phyloP scores from a whole-genome alignment of 2,888 invertebrate genomes.

The Tanaodytes sp. region DNA sequence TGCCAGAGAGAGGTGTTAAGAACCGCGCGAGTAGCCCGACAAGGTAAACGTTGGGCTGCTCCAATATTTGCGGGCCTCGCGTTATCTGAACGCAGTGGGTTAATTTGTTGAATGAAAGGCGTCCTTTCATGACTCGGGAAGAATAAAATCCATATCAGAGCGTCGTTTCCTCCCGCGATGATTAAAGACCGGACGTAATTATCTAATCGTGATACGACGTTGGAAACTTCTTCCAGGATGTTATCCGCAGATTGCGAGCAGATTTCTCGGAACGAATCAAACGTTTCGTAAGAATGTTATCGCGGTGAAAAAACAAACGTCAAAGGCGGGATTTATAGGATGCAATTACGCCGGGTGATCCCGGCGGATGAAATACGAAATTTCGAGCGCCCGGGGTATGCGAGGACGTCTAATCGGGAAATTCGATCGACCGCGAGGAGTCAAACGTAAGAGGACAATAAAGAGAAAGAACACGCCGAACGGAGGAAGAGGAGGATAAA shows the following conservation, averaged over 20 bases:
- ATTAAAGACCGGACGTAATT: conserved; percentile 52
- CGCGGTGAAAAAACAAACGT: conserved; percentile 24
- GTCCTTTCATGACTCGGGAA: conserved; percentile 48
- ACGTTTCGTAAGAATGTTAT: conserved; percentile 24
- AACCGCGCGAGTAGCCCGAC: conserved; percentile 36
- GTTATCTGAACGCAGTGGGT: conserved; percentile 49
- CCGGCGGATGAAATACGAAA: conserved; percentile 39
- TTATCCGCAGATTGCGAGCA: conserved; percentile 36
- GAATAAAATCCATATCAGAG: conserved; percentile 47
- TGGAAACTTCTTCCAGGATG: conserved; percentile 43
- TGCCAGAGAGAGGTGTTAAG: conserved; percentile 18
- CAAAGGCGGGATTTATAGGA: conserved; percentile 25
- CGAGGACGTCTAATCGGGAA: conserved; percentile 47
- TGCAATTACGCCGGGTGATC: conserved; percentile 16
- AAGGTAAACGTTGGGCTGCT: conserved; percentile 40
- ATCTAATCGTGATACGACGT: conserved; percentile 51
- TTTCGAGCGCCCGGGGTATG: conserved; percentile 32
- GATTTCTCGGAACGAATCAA: conserved; percentile 35
- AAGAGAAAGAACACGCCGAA: conserved; percentile 57
- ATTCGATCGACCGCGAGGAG: conserved; percentile 43
- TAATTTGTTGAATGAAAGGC: conserved; percentile 53
- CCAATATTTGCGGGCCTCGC: conserved; percentile 48
- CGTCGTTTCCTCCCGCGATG: conserved; percentile 33
- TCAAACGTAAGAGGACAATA: conserved; percentile 54
- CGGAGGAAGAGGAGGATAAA: conserved; percentile 66